Evolutionary conservation across 2,888 invertebrate species (phyloP).

Genomic region (Aphodius granarius): DNA sequence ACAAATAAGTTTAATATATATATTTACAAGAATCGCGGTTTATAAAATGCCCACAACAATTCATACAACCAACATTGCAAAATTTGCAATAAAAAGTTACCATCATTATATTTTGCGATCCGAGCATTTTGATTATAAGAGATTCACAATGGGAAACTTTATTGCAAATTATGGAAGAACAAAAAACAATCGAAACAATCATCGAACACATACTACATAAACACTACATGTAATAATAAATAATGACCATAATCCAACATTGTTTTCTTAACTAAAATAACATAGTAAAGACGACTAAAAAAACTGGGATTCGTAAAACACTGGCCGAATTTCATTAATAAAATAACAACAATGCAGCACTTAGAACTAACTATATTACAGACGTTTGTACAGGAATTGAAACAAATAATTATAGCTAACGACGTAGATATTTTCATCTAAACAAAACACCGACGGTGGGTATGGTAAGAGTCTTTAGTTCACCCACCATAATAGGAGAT

Average conservation of each 20-base stretch:
- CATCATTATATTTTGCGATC: conserved; percentile 39
- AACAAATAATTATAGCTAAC: conserved; percentile 16
- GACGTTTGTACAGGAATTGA: conserved; percentile 19
- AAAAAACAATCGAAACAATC: conserved; percentile 23
- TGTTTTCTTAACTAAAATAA: conserved; percentile 28
- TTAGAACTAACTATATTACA: conserved; percentile 22
- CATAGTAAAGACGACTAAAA: conserved; percentile 15
- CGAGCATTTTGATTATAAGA: conserved; percentile 26
- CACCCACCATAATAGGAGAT: conserved; percentile 19
- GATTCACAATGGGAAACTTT: background rate
- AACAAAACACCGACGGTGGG: background rate
- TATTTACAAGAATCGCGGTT: conserved; percentile 39
- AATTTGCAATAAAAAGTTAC: conserved; percentile 44
- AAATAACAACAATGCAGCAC: conserved; percentile 28
- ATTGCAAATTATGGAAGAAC: background rate
- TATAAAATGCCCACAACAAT: conserved; percentile 45
- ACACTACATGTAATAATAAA: conserved; percentile 21
- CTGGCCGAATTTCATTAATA: conserved; percentile 41
- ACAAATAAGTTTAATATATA: conserved; percentile 15
- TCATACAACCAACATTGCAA: background rate
- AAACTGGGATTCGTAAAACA: conserved; percentile 37
- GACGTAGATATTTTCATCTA: conserved; percentile 3
- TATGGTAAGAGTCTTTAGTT: background rate
- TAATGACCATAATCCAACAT: conserved; percentile 27
- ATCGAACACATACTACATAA: conserved; percentile 23